Evolutionary conservation across 2,113 vertebrate species (phyloP).

Genomic region (Odocoileus hemionus): DNA sequence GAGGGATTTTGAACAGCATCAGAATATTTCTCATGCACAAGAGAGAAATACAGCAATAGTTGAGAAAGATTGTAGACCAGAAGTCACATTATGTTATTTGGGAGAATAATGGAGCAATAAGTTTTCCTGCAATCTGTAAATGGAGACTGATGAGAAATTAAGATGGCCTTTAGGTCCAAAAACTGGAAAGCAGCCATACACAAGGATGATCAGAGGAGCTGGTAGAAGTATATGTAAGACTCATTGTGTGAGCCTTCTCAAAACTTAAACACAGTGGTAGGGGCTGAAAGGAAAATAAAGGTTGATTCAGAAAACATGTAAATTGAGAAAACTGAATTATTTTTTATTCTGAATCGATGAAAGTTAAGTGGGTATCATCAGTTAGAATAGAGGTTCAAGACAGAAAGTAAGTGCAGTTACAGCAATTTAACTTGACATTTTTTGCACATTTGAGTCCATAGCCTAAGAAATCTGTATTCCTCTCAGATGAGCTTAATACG

Average conservation of each 20-base stretch:
- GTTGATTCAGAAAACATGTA: not conserved
- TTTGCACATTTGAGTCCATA: not conserved
- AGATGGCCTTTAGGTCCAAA: not conserved
- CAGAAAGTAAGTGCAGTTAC: not conserved
- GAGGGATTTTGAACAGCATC: not conserved
- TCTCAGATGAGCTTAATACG: not conserved
- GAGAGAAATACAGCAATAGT: not conserved
- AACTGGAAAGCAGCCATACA: not conserved
- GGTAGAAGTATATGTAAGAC: not conserved
- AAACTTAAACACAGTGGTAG: not conserved
- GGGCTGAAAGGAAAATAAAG: not conserved
- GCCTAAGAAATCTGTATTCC: not conserved
- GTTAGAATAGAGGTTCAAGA: not conserved
- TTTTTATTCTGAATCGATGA: not conserved
- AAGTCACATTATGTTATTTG: not conserved
- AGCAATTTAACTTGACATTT: not conserved
- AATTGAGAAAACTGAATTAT: not conserved
- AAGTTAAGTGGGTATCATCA: not conserved
- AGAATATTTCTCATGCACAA: not conserved
- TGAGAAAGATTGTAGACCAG: not conserved
- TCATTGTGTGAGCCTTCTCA: not conserved
- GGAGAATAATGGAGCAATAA: not conserved
- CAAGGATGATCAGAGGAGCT: not conserved
- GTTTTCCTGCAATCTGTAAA: not conserved
- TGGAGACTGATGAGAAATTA: not conserved